Evolutionary conservation across 2,797 vertebrate genomes (phyloP).

Genomic region (Acanthornis magna): DNA sequence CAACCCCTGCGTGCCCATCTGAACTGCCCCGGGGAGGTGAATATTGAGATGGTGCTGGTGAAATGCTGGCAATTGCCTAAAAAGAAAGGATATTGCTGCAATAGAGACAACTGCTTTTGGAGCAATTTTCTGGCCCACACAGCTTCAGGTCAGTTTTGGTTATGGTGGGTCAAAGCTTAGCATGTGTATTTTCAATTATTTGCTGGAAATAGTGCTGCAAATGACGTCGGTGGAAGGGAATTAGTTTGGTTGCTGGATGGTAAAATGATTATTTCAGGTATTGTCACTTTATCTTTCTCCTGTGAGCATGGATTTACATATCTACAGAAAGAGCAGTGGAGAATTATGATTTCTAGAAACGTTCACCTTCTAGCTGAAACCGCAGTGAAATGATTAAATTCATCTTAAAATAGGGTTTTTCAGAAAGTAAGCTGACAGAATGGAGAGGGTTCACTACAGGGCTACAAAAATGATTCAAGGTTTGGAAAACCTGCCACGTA

Average conservation of each 20-base stretch:
- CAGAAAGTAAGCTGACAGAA: conserved; percentile 10
- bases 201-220: neutral
- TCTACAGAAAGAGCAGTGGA: neutral
- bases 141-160: neutral
- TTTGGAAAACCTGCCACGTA: neutral
- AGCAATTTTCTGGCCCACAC: neutral
- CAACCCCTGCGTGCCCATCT: fast-evolving
- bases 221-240: neutral
- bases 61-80: neutral
- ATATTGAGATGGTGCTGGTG: neutral
- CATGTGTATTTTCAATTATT: neutral
- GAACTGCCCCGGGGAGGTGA: fast-evolving
- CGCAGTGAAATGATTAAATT: neutral
- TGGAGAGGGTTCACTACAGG: neutral
- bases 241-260: neutral
- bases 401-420: neutral
- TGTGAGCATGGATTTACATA: conserved; percentile 5
- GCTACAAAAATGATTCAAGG: neutral
- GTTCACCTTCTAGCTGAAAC: neutral
- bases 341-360: neutral
- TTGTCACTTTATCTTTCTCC: conserved; percentile 16
- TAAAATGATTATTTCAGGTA: conserved; percentile 17
- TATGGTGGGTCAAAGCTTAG: neutral
- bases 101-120: neutral
- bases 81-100: neutral